Evolutionary conservation across 2,888 invertebrate genomes (phyloP), one percentile per base, ranked within the genome.

Genomic region (Doris montereyensis): DNA sequence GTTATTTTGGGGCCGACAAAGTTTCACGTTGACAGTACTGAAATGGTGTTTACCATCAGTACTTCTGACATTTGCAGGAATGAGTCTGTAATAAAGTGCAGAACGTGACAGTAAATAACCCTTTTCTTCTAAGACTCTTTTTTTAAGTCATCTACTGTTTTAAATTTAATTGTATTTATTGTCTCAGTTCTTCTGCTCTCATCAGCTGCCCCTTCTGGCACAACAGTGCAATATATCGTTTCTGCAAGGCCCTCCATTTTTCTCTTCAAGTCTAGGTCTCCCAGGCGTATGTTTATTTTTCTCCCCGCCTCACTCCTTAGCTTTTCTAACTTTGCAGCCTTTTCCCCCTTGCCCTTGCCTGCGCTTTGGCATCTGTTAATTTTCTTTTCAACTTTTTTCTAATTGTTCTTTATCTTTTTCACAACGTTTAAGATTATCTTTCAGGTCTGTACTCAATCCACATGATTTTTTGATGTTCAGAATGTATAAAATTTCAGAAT

Each of bases 161-260:
- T n/a, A n/a, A n/a, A n/a, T n/a, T n/a, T n/a, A 21, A 68, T 68
- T 24, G 68, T 68, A 30, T 68, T 68, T 8, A 68, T 28, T 10
- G 26, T 68, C 24, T 68, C 68, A 28, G 68, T 68, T 24, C 68
- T 68, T 28, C 68, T 24, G 24, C 68, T 13, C 68, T 68, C 68
- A 68, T 68, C 68, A 26, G 68, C 68, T 21, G 68, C 68, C 30
- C 68, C 68, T 26, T 17, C 30, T 10, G 68, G 68, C 30, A 68
- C 68, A 68, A 68, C 68, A 68, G 28, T 68, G 28, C n/a, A 28
- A 28, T 68, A 68, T 68, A 68, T 68, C 28, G 5, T 30, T 26
- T 68, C 68, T 68, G 68, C 68, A 68, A 68, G 68, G 30, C 30
- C 68, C 68, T 68, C 68, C 68, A 68, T 68, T 68, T n/a, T 62